Evolutionary conservation across 2,113 vertebrate species (phyloP), one percentile per base, ranked within the genome.

Genomic region (Osmerus mordax): DNA sequence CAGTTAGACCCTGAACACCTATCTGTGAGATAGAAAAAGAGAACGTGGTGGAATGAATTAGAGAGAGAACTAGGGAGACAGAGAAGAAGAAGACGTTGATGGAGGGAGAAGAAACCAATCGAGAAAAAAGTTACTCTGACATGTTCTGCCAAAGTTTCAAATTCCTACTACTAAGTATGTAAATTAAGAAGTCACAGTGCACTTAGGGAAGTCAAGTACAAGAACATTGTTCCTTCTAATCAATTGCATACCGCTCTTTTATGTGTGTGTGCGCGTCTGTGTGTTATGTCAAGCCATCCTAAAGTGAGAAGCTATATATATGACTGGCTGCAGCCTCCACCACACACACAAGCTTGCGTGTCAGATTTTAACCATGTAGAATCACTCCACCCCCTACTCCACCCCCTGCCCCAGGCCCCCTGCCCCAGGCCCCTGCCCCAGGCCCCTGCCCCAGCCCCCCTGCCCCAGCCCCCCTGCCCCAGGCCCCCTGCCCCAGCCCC

Each of bases 41-140:
- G 32, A 36, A 36, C 32, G 4, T 4, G 0, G 32, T 36, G 32
- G 32, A 36, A 36, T 36, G 16, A 23, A 55, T 15, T 19, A 51
- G 51, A 65, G 21, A 53, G 53, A 67, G 70, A 73, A 56, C 58
- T 16, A 11, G 51, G 32, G 71, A 58, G 58, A 53, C 65, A 63
- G 15, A 60, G 4, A n/a, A 18, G 16, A 4, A 54, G 9, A 54
- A 8, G 16, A 54, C 13, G 4, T 18, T 54, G 12, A 15, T 54
- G 53, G 9, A 14, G 16, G 2, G 16, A 54, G 53, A 7, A 18
- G 53, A 54, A 54, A 13, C 12, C 3, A 54, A 54, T 13, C 2
- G 32, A 36, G 32, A 36, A 36, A 36, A 36, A 36, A 36, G 4
- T 25, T 18, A 23, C 21, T 60, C 8, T 60, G n/a, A 60, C 25